Percentiles rank a stretch among this genome's conserved stretches.
These are phyloP conservation scores for Sorex maritimensis DNA, from an alignment of 2,797 vertebrate species.

Conservation along the genomic window DNA sequence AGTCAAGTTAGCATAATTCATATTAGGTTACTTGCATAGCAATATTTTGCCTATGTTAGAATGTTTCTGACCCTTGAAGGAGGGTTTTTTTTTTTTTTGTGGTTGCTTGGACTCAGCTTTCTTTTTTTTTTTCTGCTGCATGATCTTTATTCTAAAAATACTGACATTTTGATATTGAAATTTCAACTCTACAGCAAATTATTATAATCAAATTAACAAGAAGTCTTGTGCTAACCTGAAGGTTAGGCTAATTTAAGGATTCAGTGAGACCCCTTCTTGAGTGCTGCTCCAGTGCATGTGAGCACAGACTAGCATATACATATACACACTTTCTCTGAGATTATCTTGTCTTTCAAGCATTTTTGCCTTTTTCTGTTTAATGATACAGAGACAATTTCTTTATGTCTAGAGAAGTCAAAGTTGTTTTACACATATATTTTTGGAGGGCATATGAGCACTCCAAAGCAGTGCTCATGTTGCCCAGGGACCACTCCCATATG, in stretches of 20 bases:
- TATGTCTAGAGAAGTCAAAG: slow-evolving; percentile 17
- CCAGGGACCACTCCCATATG: too few relatives aligned
- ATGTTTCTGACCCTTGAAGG: slow-evolving; percentile 36
- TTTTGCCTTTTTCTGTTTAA: slow-evolving; percentile 41
- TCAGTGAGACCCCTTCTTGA: not conserved
- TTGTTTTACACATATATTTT: too few relatives aligned
- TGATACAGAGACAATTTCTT: slow-evolving; percentile 12
- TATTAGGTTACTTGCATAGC: not conserved
- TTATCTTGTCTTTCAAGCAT: not conserved
- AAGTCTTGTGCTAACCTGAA: not conserved
- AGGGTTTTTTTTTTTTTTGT: not conserved
- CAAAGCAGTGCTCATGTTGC: too few relatives aligned
- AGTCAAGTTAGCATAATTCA: not conserved
- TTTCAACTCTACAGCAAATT: slow-evolving; percentile 48
- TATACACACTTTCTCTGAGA: not conserved
- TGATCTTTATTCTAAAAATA: slow-evolving; percentile 63
- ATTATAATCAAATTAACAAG: slow-evolving; percentile 51
- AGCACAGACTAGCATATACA: not conserved
- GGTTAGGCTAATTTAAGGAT: not conserved
- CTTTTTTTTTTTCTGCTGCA: slow-evolving; percentile 56
- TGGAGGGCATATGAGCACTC: too few relatives aligned
- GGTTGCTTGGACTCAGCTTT: not conserved
- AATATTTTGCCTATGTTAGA: not conserved
- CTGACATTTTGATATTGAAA: slow-evolving; percentile 60
- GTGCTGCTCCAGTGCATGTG: not conserved